phyloP scores from a whole-genome alignment of 1,140 invertebrate genomes.

The Bombus confusus region DNA sequence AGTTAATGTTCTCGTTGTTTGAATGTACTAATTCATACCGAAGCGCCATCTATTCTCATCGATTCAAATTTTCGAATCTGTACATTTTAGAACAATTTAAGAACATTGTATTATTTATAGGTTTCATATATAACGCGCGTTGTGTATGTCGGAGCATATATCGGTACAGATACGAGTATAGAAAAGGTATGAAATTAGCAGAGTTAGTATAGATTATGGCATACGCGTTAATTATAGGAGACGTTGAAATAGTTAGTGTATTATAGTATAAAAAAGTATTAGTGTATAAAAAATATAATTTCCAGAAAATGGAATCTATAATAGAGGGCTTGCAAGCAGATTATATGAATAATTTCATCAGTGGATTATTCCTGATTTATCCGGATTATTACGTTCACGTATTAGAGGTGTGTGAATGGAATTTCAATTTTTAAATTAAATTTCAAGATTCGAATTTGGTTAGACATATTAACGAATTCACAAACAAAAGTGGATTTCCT shows the following conservation, averaged over 20 bases:
- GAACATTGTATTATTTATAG: slow-evolving; percentile 43
- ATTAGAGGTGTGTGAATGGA: slow-evolving; percentile 60
- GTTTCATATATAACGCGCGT: slow-evolving; percentile 62
- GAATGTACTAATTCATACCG: not conserved
- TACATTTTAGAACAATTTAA: not conserved
- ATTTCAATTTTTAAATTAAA: not conserved
- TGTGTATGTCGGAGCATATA: slow-evolving; percentile 67
- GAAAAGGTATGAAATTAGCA: slow-evolving; percentile 47
- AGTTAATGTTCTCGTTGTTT: not conserved
- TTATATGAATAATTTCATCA: slow-evolving; percentile 43
- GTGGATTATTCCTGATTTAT: slow-evolving; percentile 69
- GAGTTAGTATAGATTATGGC: not conserved
- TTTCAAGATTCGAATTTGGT: not conserved
- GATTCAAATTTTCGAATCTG: not conserved
- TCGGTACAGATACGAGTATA: slow-evolving; percentile 41
- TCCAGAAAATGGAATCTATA: slow-evolving; percentile 58
- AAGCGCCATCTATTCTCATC: not conserved
- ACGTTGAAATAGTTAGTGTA: not conserved
- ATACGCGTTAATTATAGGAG: not conserved
- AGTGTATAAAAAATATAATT: slow-evolving; percentile 20
- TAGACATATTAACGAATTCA: not conserved
- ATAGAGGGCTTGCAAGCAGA: slow-evolving; percentile 55
- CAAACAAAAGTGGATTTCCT: not conserved
- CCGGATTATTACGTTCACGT: slow-evolving; percentile 65
- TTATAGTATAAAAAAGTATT: too few species aligned